phyloP scores from a whole-genome alignment of 1,140 invertebrate species.

The Bactericera cockerelli region DNA sequence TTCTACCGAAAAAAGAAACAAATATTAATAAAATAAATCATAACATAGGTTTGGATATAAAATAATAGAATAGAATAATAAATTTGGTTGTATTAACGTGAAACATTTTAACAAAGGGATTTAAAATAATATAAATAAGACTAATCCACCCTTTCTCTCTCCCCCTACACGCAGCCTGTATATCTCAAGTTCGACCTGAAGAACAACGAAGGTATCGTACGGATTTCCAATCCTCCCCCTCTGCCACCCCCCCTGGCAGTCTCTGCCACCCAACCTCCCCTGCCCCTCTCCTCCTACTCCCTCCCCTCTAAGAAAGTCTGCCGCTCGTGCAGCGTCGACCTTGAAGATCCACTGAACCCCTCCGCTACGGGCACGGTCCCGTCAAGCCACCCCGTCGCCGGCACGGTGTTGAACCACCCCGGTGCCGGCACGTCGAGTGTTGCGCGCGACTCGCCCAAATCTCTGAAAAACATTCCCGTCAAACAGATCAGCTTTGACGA shows the following conservation, averaged over 20 bases:
- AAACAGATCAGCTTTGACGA: slow-evolving; percentile 2
- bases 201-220: slow-evolving; percentile 59
- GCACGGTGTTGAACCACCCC: not conserved
- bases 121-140: no score
- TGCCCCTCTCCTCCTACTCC: not conserved
- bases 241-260: not conserved
- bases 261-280: no score
- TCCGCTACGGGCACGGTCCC: not conserved
- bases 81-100: no score
- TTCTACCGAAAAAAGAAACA: no score
- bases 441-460: not conserved
- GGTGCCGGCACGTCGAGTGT: not conserved
- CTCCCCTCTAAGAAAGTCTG: not conserved
- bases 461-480: not conserved
- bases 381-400: not conserved
- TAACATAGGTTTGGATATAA: no score
- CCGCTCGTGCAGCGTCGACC: not conserved
- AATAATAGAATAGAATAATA: no score
- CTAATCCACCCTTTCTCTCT: no score
- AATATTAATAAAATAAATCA: no score
- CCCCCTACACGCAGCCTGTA: slow-evolving; percentile 68
- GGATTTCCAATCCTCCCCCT: slow-evolving; percentile 1
- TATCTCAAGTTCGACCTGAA: slow-evolving; percentile 53
- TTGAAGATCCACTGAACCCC: not conserved
- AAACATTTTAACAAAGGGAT: no score